Evolutionary conservation across 1,140 invertebrate genomes (phyloP).

Genomic region (Aethina tumida): DNA sequence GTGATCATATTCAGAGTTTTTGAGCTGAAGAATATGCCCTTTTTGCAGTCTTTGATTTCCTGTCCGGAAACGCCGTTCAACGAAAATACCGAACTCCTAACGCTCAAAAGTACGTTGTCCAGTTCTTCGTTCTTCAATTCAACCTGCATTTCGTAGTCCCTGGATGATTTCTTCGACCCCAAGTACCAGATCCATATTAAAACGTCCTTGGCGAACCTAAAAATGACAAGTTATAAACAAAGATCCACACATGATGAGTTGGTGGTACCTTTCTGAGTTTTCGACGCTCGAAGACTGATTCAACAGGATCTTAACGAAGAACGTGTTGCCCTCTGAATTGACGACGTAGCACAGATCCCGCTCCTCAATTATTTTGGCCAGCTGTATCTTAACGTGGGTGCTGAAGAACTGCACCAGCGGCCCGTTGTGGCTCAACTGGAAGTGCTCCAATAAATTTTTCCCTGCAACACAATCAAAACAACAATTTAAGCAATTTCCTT

Average conservation of each 20-base stretch:
- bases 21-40: constrained; percentile 21
- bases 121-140: constrained; percentile 15
- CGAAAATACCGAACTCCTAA: constrained; percentile 21
- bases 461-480: too few relatives aligned
- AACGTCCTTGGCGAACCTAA: constrained; percentile 14
- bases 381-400: too few relatives aligned
- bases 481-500: too few relatives aligned
- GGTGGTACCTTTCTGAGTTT: too few relatives aligned
- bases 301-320: too few relatives aligned
- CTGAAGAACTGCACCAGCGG: too few relatives aligned
- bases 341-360: too few relatives aligned
- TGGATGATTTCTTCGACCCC: constrained; percentile 12
- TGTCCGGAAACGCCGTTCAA: constrained; percentile 16
- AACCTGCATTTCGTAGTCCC: constrained; percentile 22
- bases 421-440: too few relatives aligned
- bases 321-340: too few relatives aligned
- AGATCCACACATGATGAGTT: constrained; percentile 1
- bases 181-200: constrained; percentile 24
- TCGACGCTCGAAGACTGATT: too few relatives aligned
- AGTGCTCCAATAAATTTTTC: too few relatives aligned
- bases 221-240: constrained; percentile 7
- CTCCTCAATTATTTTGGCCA: too few relatives aligned
- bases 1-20: constrained; percentile 17
- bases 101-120: constrained; percentile 16
- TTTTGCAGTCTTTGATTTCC: constrained; percentile 22